Base-by-base conservation (phyloP, 2,888 invertebrate species). In the Drosophila prolongata region DNA sequence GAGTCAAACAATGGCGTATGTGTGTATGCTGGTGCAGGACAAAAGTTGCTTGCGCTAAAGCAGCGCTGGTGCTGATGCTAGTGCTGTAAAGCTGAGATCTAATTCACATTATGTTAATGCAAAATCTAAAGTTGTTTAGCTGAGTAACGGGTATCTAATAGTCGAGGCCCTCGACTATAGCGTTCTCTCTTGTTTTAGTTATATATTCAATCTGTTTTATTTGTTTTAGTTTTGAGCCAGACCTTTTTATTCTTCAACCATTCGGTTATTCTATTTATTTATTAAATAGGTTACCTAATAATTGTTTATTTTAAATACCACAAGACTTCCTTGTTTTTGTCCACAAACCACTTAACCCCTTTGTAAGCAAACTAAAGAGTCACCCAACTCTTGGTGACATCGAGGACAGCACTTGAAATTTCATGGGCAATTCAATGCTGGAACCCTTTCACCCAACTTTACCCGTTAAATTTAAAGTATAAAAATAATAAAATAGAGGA, bases 401-500 rank as follows among this genome's bases (percentile, higher is more conserved):
- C 47, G 38, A 42, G 40, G 3, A 60, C n/a, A 38, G 34, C 52
- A 59, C 73, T 73, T 60, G 46, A 53, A 70, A 75, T 64, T 57
- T 68, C 65, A 58, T 44, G 66, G 60, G 57, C 53, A 68, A 59
- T 55, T 76, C 73, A 55, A 40, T 40, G 44, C 10, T 6, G 27
- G 2, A 72, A 72, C 74, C 76, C 69, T 42, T 75, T 70, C 40
- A 16, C 40, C 38, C 52, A 52, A 6, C 37, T 9, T 30, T 57
- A 50, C 11, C 24, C 35, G 52, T 35, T 34, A 24, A 52, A 53
- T 30, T 54, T 35, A 42, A 56, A 44, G 53, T 61, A 6, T 56
- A 72, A 58, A 80, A 75, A 68, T 59, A 77, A 76, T 69, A 47
- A 58, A 49, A 64, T 43, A 30, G 57, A 46, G 37, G 37, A 57